These are phyloP conservation scores for Ameiurus melas DNA, from an alignment of 2,113 vertebrate species.

Conservation along the genomic window DNA sequence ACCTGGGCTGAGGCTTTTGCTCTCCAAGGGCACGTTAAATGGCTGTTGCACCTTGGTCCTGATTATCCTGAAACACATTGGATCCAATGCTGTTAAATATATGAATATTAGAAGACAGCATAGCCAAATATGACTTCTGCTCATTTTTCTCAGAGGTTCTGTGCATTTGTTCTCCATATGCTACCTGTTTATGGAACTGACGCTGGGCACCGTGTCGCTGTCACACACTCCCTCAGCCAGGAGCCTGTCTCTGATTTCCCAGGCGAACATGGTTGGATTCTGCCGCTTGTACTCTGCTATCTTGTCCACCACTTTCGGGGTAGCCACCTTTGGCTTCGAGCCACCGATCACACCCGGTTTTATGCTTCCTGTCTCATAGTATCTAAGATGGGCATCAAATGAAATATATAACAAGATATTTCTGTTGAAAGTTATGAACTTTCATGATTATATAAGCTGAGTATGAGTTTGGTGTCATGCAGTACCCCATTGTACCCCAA, in stretches of 20 bases:
- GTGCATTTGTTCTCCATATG: background rate
- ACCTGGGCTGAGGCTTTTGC: conserved; percentile 84
- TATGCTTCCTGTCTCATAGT: conserved; percentile 90
- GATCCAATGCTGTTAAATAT: background rate
- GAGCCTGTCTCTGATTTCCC: conserved; percentile 88
- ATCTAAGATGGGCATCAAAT: conserved; percentile 62
- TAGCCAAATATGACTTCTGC: background rate
- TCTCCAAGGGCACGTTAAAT: conserved; percentile 86
- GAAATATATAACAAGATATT: background rate
- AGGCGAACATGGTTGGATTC: conserved; percentile 91
- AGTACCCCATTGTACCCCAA: background rate
- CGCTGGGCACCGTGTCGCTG: conserved; percentile 86
- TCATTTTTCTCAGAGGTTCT: background rate
- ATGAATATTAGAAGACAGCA: background rate
- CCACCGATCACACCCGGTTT: conserved; percentile 88
- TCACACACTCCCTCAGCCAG: conserved; percentile 85
- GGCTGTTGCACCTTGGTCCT: conserved; percentile 90
- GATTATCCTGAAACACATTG: conserved; percentile 78
- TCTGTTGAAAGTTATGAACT: background rate
- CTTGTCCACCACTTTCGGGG: conserved; percentile 89
- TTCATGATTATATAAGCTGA: background rate
- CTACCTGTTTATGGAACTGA: conserved; percentile 91
- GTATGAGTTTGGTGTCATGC: background rate
- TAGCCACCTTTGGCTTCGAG: conserved; percentile 89
- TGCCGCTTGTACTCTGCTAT: conserved; percentile 89